Conservation (phyloP, 2,797 vertebrate species). For the Chromobotia macracanthus region DNA sequence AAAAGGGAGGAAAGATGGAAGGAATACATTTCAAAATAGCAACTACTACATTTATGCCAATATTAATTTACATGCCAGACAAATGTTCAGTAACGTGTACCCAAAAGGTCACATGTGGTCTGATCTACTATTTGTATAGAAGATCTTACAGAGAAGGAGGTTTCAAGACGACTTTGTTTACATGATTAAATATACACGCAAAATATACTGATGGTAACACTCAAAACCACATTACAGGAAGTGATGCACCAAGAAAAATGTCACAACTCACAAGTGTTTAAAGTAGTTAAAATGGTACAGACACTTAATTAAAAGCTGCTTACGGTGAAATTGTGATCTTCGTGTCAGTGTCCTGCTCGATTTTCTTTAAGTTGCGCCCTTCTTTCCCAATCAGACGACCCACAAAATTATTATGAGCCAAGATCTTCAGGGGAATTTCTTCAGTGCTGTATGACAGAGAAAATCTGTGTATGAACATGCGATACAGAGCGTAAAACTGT, state of each 20-base stretch:
- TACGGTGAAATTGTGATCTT: constrained; percentile 99
- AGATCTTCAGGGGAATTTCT: constrained; percentile 96
- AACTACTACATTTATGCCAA: no score
- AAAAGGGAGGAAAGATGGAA: not conserved
- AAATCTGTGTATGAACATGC: not conserved
- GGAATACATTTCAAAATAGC: no score
- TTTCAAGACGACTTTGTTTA: no score
- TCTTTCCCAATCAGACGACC: constrained; percentile 97
- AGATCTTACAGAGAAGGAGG: no score
- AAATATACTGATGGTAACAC: not conserved
- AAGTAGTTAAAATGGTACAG: no score
- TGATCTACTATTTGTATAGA: no score
- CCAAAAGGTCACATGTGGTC: no score
- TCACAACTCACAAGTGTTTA: no score
- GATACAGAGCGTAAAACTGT: not conserved
- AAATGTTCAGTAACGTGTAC: no score
- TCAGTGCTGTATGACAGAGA: constrained; percentile 82
- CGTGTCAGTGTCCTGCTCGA: constrained; percentile 95
- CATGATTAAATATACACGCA: not conserved
- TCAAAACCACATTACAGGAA: no score
- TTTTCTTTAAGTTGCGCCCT: constrained; percentile 98
- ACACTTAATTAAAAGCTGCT: constrained; percentile 50
- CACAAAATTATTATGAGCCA: constrained; percentile 98
- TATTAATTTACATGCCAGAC: no score
- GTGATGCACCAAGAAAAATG: no score